A percentile compares a stretch with the other conserved stretches of the same genome.
These are phyloP conservation scores for Atta colombica DNA, from an alignment of 1,140 invertebrate species.

Conservation along the genomic window DNA sequence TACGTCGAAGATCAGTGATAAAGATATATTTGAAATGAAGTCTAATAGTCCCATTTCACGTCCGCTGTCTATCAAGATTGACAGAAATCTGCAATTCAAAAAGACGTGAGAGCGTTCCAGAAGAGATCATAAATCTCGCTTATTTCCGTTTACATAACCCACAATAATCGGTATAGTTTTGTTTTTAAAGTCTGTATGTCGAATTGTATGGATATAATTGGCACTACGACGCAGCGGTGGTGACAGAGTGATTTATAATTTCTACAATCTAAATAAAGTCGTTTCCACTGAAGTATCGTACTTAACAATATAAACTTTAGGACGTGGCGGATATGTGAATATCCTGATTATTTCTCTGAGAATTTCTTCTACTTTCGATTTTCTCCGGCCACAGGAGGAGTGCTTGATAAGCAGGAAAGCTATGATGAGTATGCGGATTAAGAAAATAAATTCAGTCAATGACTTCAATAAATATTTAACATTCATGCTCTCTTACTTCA, in stretches of 20 bases:
- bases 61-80: background rate
- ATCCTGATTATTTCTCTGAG: constrained; percentile 29
- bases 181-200: constrained; percentile 1
- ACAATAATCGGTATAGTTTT: constrained; percentile 5
- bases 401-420: too few species aligned
- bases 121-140: constrained; percentile 1
- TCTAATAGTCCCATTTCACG: background rate
- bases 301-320: constrained; percentile 43
- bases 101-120: background rate
- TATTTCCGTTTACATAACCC: constrained; percentile 17
- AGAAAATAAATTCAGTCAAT: background rate
- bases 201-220: constrained; percentile 29
- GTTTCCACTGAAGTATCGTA: background rate
- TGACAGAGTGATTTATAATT: constrained; percentile 42
- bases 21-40: background rate
- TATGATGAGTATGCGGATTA: background rate
- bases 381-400: background rate
- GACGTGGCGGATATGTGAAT: constrained; percentile 18
- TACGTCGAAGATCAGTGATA: background rate
- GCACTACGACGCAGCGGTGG: background rate
- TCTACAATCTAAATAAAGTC: constrained; percentile 26
- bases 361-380: constrained; percentile 52
- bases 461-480: background rate
- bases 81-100: constrained; percentile 15
- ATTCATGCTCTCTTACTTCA: too few species aligned